A percentile compares a stretch with the other conserved stretches of the same genome.
These are phyloP conservation scores for Eolophus roseicapilla DNA, from an alignment of 2,113 vertebrate genomes.

Conservation along the genomic window DNA sequence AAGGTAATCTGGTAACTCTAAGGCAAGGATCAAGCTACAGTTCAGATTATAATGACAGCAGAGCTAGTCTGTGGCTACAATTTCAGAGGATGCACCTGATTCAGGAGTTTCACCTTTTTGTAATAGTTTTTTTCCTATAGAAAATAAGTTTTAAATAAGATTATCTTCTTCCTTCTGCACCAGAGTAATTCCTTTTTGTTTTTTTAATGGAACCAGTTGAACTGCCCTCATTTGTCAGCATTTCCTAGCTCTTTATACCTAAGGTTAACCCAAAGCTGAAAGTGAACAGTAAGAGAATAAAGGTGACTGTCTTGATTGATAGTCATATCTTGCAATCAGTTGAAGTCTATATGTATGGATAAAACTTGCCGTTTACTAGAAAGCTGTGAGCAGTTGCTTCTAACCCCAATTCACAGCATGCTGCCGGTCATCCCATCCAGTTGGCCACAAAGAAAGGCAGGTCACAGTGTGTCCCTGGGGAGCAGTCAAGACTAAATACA, in stretches of 20 bases:
- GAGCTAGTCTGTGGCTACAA: background rate
- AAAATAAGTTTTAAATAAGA: background rate
- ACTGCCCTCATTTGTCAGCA: background rate
- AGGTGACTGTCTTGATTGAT: background rate
- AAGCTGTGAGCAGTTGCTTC: background rate
- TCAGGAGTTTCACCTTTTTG: background rate
- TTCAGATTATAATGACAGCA: background rate
- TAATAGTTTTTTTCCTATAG: background rate
- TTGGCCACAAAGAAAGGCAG: background rate
- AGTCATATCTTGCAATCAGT: fast-evolving
- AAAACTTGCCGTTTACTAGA: background rate
- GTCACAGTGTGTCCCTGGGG: background rate
- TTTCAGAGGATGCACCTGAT: background rate
- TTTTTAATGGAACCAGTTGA: background rate
- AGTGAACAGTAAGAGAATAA: background rate
- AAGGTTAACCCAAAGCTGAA: background rate
- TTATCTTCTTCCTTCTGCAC: background rate
- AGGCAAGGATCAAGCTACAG: background rate
- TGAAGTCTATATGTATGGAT: fast-evolving
- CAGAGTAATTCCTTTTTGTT: background rate
- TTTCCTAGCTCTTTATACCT: background rate
- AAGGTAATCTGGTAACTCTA: background rate
- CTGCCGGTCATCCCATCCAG: background rate
- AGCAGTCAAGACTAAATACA: background rate
- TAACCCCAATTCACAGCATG: background rate